phyloP scores from a whole-genome alignment of 2,888 invertebrate genomes.

The Polydrusus pterygomalis region DNA sequence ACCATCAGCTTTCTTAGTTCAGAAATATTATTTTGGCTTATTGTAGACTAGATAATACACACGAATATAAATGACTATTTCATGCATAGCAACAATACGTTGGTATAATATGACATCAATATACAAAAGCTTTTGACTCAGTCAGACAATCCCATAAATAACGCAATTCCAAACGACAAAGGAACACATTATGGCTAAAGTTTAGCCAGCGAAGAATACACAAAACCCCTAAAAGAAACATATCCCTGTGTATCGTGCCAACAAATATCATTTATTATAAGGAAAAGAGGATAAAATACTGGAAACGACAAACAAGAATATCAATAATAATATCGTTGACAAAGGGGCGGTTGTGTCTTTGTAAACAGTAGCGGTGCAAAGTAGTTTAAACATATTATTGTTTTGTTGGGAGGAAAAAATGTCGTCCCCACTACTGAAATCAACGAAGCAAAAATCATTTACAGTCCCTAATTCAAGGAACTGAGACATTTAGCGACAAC shows the following conservation, averaged over 20 bases:
- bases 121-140: constrained; percentile 51
- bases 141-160: constrained; percentile 56
- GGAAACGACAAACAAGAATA: constrained; percentile 70
- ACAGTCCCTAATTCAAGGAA: no score
- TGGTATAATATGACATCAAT: constrained; percentile 48
- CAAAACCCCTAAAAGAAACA: constrained; percentile 65
- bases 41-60: background rate
- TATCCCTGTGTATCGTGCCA: constrained; percentile 68
- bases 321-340: constrained; percentile 70
- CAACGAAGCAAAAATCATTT: no score
- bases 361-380: constrained; percentile 45
- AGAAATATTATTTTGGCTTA: constrained; percentile 10
- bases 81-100: constrained; percentile 42
- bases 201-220: constrained; percentile 56
- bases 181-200: constrained; percentile 56
- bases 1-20: background rate
- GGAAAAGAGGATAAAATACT: constrained; percentile 65
- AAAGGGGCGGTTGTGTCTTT: constrained; percentile 38
- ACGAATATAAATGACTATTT: constrained; percentile 39
- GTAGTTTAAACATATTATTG: background rate
- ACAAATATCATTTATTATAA: constrained; percentile 71
- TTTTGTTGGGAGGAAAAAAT: background rate
- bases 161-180: constrained; percentile 55
- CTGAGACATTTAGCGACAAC: no score
- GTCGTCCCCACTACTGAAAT: no score